Conservation (phyloP, 2,797 vertebrate genomes). For the Dendrocincla fuliginosa region DNA sequence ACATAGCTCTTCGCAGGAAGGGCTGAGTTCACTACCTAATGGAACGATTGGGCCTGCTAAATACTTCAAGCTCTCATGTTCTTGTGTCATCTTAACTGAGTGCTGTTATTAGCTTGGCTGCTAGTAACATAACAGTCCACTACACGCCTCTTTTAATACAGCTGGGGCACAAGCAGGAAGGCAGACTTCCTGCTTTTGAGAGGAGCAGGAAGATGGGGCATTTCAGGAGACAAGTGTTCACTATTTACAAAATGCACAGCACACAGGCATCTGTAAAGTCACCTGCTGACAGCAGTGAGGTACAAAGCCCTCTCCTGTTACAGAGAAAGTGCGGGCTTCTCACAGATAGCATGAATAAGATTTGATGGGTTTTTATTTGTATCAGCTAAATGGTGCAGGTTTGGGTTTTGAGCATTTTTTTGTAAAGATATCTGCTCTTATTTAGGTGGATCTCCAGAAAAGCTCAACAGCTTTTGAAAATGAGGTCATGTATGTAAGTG, state of each 20-base stretch:
- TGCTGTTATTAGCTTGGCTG: background rate
- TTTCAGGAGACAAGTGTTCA: background rate
- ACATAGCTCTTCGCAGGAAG: background rate
- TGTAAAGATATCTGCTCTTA: background rate
- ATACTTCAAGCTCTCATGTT: background rate
- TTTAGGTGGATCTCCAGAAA: background rate
- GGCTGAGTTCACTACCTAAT: background rate
- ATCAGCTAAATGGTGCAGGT: background rate
- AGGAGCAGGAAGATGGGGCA: background rate
- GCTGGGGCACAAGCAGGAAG: background rate
- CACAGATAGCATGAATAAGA: background rate
- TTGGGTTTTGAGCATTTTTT: background rate
- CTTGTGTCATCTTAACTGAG: background rate
- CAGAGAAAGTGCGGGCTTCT: background rate
- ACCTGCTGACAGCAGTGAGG: background rate
- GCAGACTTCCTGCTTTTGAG: constrained; percentile 17
- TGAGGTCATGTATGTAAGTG: background rate
- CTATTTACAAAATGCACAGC: background rate
- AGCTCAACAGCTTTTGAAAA: background rate
- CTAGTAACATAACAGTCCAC: background rate
- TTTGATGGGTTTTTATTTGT: background rate
- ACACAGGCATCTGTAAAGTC: background rate
- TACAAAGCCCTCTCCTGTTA: background rate
- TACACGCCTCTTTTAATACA: background rate
- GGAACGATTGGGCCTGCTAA: background rate